These are phyloP conservation scores for Rostratula benghalensis DNA, from an alignment of 2,113 vertebrate genomes.

Conservation along the genomic window DNA sequence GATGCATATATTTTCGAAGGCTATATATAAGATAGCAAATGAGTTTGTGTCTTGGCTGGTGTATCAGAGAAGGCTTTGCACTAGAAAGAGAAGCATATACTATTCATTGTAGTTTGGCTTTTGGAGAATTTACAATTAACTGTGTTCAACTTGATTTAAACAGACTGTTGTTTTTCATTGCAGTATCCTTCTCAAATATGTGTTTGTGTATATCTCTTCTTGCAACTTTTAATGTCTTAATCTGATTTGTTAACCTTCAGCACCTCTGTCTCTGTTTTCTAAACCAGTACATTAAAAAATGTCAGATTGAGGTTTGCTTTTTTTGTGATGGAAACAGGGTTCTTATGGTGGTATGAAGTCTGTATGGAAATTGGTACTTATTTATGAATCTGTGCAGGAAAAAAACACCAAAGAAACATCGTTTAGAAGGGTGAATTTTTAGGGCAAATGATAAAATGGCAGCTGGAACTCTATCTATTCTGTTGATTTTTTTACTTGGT, in stretches of 20 bases:
- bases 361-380: background rate
- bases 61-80: background rate
- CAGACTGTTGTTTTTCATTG: background rate
- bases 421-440: background rate
- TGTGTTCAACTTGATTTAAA: background rate
- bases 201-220: background rate
- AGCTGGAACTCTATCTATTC: background rate
- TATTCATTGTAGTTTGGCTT: background rate
- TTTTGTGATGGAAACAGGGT: background rate
- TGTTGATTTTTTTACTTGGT: background rate
- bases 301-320: background rate
- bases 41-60: background rate
- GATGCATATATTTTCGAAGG: background rate
- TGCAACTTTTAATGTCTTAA: background rate
- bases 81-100: background rate
- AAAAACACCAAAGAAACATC: background rate
- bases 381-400: background rate
- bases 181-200: background rate
- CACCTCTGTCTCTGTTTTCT: background rate
- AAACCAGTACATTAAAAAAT: background rate
- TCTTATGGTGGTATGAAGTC: background rate
- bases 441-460: background rate
- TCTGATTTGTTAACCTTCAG: background rate
- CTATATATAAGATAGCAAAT: background rate
- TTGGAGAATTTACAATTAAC: background rate